Evolutionary conservation across 2,113 vertebrate genomes (phyloP).

Genomic region (Anarhynchus alexandrinus): DNA sequence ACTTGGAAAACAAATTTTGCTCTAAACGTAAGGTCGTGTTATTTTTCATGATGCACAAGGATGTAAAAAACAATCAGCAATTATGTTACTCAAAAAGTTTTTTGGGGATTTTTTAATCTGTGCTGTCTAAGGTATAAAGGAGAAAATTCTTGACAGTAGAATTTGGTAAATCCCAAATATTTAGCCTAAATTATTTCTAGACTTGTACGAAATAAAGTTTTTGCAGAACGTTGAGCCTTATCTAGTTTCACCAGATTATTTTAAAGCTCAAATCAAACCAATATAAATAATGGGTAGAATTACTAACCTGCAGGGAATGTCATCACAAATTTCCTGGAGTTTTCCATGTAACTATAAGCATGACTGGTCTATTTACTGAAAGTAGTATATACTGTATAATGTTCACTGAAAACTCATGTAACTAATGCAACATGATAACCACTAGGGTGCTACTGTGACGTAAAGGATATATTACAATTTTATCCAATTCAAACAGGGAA

Average conservation of each 20-base stretch:
- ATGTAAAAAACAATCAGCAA: neutral
- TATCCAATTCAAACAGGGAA: conserved; percentile 75
- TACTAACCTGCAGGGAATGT: conserved; percentile 83
- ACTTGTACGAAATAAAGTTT: conserved; percentile 52
- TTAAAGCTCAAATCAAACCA: conserved; percentile 76
- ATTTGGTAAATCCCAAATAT: conserved; percentile 52
- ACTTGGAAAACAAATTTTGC: neutral
- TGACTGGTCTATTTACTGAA: conserved; percentile 79
- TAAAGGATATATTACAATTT: conserved; percentile 78
- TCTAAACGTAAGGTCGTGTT: neutral
- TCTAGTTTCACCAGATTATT: conserved; percentile 71
- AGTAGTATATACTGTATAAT: conserved; percentile 76
- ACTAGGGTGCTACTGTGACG: conserved; percentile 80
- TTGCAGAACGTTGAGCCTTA: conserved; percentile 71
- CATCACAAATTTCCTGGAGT: conserved; percentile 82
- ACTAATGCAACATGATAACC: conserved; percentile 80
- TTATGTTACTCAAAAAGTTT: neutral
- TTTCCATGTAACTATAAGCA: conserved; percentile 72
- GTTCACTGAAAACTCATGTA: conserved; percentile 75
- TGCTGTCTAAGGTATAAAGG: neutral
- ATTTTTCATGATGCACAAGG: neutral
- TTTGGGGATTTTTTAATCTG: neutral
- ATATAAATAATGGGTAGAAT: conserved; percentile 81
- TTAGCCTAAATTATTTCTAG: conserved; percentile 45
- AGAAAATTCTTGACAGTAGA: neutral